A percentile compares a stretch with the other conserved stretches of the same genome.
Conservation (phyloP, 2,888 invertebrate genomes). For the Tetropium fuscum region DNA sequence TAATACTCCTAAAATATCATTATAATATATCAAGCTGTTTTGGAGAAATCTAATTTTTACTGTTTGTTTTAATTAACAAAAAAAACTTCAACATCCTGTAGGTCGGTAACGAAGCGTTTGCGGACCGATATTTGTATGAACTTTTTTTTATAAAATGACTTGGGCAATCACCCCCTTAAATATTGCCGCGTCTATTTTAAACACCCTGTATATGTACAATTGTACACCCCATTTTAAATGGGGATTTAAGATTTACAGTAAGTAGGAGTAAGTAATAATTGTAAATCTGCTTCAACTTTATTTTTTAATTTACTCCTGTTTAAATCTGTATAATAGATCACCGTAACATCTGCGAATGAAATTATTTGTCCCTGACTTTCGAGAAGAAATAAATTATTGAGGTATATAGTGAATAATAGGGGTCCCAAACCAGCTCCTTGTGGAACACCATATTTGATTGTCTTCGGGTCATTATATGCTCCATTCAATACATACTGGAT, state of each 20-base stretch:
- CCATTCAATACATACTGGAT: background rate
- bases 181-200: too few species aligned
- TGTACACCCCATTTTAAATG: constrained; percentile 1
- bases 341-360: background rate
- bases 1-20: too few species aligned
- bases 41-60: too few species aligned
- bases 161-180: too few species aligned
- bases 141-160: too few species aligned
- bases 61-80: too few species aligned
- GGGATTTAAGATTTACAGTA: background rate
- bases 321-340: background rate
- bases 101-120: too few species aligned
- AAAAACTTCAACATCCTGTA: too few species aligned
- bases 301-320: background rate
- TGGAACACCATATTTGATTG: background rate
- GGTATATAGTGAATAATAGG: background rate
- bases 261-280: background rate
- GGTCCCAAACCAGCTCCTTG: background rate
- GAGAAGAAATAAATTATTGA: background rate
- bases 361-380: background rate
- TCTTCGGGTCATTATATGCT: background rate
- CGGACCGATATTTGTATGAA: too few species aligned
- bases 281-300: background rate
- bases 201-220: too few species aligned
- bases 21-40: too few species aligned